Conservation (phyloP, 64 coral and sea anemone genomes). For the Hydrozoanthus tunicans region DNA sequence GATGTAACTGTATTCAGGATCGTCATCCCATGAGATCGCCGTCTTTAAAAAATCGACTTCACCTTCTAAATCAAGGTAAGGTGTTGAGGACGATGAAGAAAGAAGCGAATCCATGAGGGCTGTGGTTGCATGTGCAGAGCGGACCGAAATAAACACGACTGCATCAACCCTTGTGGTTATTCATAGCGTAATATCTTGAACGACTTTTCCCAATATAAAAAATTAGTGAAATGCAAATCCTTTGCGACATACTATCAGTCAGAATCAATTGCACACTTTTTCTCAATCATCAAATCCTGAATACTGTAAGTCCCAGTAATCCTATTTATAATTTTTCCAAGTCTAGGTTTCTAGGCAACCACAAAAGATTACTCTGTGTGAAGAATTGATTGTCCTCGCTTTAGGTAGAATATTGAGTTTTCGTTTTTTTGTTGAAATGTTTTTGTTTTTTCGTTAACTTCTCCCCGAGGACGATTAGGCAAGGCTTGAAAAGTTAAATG, state of each 20-base stretch:
- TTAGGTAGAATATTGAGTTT: background rate
- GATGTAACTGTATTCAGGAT: conserved; percentile 22
- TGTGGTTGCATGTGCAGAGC: background rate
- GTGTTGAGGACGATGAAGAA: conserved; percentile 37
- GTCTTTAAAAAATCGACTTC: conserved; percentile 41
- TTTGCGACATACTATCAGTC: conserved; percentile 1
- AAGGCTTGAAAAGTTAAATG: background rate
- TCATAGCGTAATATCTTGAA: background rate
- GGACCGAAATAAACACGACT: background rate
- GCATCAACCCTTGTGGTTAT: background rate
- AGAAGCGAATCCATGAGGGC: conserved; percentile 23
- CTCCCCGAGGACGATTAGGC: background rate
- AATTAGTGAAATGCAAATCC: background rate
- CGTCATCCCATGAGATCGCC: conserved; percentile 40
- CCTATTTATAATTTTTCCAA: background rate
- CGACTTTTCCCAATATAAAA: background rate
- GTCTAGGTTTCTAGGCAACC: conserved; percentile 42
- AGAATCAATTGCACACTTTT: background rate
- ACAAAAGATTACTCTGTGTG: background rate
- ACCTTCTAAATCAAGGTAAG: conserved; percentile 35
- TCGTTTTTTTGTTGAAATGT: background rate
- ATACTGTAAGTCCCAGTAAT: background rate
- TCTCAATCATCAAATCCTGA: conserved; percentile 8
- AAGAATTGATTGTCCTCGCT: background rate
- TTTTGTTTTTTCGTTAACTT: background rate